Conservation (phyloP, 2,888 invertebrate genomes). For the Hydrotaea diabolus region DNA sequence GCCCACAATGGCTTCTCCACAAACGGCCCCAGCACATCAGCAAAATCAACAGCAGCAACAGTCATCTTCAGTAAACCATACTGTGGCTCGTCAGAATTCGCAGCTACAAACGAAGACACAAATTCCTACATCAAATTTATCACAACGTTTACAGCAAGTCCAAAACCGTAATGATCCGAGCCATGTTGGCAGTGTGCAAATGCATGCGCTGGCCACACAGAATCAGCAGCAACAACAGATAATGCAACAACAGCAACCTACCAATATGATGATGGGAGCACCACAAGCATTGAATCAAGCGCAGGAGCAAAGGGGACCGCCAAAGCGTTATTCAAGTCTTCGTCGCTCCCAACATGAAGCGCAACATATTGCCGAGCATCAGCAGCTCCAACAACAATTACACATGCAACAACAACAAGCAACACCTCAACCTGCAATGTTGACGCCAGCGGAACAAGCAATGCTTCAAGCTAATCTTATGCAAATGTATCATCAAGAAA, state of each 20-base stretch:
- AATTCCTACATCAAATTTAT: conserved; percentile 72
- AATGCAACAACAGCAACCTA: conserved; percentile 67
- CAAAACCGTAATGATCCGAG: conserved; percentile 80
- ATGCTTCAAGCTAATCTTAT: conserved; percentile 70
- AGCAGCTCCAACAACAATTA: conserved; percentile 73
- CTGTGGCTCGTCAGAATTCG: conserved; percentile 42
- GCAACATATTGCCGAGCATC: conserved; percentile 72
- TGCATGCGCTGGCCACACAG: conserved; percentile 79
- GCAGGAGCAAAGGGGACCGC: conserved; percentile 81
- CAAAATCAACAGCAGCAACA: conserved; percentile 56
- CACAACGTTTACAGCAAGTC: conserved; percentile 78
- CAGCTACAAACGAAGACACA: conserved; percentile 52
- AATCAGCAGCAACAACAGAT: conserved; percentile 72
- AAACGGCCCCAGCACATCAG: conserved; percentile 43
- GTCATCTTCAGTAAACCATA: conserved; percentile 54
- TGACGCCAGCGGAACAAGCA: conserved; percentile 70
- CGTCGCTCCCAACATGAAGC: conserved; percentile 80
- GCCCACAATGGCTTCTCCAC: conserved; percentile 42
- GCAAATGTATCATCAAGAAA: conserved; percentile 70
- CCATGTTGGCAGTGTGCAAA: conserved; percentile 80
- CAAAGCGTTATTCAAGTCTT: conserved; percentile 87
- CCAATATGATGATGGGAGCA: conserved; percentile 70
- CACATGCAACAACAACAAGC: conserved; percentile 65
- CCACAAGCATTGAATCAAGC: conserved; percentile 72
- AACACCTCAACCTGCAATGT: conserved; percentile 56